phyloP scores from a whole-genome alignment of 2,113 vertebrate genomes.

The Aythya baeri region DNA sequence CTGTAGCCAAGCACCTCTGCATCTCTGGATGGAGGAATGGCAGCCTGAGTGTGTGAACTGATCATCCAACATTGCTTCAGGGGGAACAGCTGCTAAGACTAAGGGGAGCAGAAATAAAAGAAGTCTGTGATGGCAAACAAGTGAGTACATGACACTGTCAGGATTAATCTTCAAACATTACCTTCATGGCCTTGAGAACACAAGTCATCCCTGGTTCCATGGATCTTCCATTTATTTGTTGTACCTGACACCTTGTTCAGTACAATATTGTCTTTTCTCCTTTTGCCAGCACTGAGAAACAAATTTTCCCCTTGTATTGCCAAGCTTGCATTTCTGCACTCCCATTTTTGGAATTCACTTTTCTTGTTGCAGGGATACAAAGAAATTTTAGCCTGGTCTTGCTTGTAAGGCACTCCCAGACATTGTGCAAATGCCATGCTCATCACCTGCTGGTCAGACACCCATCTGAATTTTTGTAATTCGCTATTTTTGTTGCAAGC shows the following conservation, averaged over 20 bases:
- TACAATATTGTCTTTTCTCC: constrained; percentile 75
- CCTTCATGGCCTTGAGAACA: constrained; percentile 87
- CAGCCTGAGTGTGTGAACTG: not conserved
- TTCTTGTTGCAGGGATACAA: constrained; percentile 83
- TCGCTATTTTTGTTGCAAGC: constrained; percentile 73
- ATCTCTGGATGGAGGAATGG: not conserved
- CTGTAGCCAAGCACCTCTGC: not conserved
- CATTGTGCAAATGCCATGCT: constrained; percentile 85
- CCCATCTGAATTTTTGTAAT: constrained; percentile 89
- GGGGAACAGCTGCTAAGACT: not conserved
- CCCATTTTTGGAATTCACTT: constrained; percentile 86
- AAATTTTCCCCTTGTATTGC: constrained; percentile 82
- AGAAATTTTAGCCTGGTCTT: constrained; percentile 78
- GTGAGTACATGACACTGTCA: not conserved
- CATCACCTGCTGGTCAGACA: constrained; percentile 82
- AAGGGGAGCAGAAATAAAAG: not conserved
- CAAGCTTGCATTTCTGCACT: constrained; percentile 88
- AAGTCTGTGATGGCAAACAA: not conserved
- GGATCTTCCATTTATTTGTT: constrained; percentile 87
- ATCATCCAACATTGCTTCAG: not conserved
- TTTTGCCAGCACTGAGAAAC: constrained; percentile 86
- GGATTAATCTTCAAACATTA: constrained; percentile 59
- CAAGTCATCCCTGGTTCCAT: constrained; percentile 79
- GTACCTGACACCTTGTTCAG: constrained; percentile 76
- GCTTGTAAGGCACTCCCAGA: constrained; percentile 79